Evolutionary conservation across 2,888 invertebrate species (phyloP).

Genomic region (Pterostichus niger): DNA sequence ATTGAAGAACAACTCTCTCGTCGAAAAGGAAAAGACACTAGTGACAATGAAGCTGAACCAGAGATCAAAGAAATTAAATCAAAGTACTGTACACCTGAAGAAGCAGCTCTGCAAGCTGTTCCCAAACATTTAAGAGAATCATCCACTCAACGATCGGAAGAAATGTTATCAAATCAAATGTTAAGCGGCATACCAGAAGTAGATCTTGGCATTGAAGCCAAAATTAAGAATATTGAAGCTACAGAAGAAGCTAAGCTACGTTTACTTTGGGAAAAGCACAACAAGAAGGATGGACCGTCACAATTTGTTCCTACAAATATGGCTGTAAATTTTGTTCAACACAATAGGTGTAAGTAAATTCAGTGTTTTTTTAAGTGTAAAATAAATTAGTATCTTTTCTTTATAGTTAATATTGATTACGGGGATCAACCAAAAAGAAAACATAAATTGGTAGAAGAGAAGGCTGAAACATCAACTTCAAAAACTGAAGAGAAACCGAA

Average conservation of each 20-base stretch:
- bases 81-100: constrained; percentile 91
- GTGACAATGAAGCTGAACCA: constrained; percentile 73
- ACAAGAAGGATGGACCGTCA: constrained; percentile 95
- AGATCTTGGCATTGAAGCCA: constrained; percentile 99
- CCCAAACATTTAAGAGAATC: constrained; percentile 93
- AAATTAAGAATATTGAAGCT: constrained; percentile 99
- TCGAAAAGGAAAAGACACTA: constrained; percentile 84
- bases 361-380: neutral
- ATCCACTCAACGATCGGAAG: constrained; percentile 94
- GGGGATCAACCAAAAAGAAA: constrained; percentile 79
- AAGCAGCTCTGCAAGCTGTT: constrained; percentile 93
- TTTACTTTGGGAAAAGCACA: constrained; percentile 91
- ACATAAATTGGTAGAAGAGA: too few species aligned
- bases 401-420: constrained; percentile 95
- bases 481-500: constrained; percentile 78
- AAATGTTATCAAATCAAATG: constrained; percentile 99
- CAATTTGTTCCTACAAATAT: constrained; percentile 98
- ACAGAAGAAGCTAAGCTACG: constrained; percentile 99
- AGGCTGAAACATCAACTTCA: constrained; percentile 76
- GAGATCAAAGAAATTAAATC: constrained; percentile 76
- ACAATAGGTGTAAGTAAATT: constrained; percentile 89
- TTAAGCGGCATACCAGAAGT: constrained; percentile 99
- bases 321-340: constrained; percentile 99
- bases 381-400: too few species aligned
- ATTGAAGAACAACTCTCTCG: constrained; percentile 94